Evolutionary conservation across 2,113 vertebrate genomes (phyloP), one percentile per base, ranked within the genome.

Genomic region (Sminthopsis crassicaudata): DNA sequence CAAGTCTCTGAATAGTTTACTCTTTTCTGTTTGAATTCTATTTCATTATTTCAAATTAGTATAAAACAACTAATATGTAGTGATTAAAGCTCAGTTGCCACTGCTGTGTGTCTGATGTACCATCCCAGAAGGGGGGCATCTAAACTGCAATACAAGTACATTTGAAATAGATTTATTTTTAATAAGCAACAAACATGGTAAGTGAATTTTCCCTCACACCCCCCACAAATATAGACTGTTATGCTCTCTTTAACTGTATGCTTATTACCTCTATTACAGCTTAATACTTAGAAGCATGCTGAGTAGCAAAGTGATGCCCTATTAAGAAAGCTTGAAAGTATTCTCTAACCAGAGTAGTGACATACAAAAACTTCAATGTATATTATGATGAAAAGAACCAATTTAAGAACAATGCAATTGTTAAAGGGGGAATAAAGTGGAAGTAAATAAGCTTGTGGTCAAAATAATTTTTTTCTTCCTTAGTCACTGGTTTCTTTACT

Each of bases 11-110:
- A 96, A 52, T 24, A 11, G 89, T 76, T 25, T 91, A 51, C 24
- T 0, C 16, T 95, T 91, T 97, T 67, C 46, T 55, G 84, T 60
- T 55, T 90, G 22, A 91, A 50, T 93, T 26, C 23, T 93, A 95
- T 67, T 46, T 60, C 48, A 2, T 90, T 4, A 25, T 93, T 50
- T 93, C 26, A 95, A 96, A 92, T 91, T 48, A 93, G 36, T 67
- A 46, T 53, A 50, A 48, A 95, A 92, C 93, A 96, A 93, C 36
- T 92, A 93, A 93, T 91, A 88, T 23, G 46, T 52, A 60, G 36
- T 91, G 52, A 93, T 55, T 67, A 91, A 54, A 92, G 16, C 52
- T 95, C 46, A 90, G 8, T 95, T 1, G 91, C 6, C 16, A 60
- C 3, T 84, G 2, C 30, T 90, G 24, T 90, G 5, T 53, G 50